Evolutionary conservation across 2,797 vertebrate genomes (phyloP).

Genomic region (Ctenopoma multispine): DNA sequence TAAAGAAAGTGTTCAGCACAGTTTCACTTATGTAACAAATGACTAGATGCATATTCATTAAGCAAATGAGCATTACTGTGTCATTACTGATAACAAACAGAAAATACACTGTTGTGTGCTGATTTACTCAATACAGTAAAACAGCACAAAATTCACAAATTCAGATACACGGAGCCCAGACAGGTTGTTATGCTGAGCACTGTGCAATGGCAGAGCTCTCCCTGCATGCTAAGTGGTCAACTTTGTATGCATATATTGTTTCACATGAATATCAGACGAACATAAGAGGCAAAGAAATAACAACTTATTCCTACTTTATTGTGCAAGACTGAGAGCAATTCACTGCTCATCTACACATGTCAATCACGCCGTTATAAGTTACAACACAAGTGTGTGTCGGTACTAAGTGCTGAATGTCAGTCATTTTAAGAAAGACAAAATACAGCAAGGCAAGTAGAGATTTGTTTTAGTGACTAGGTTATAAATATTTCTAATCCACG

Average conservation of each 20-base stretch:
- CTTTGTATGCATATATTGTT: slow-evolving; percentile 16
- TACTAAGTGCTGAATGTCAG: slow-evolving; percentile 19
- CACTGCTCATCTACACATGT: slow-evolving; percentile 9
- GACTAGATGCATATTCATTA: not conserved
- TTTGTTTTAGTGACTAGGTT: slow-evolving; percentile 12
- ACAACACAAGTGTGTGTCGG: slow-evolving; percentile 16
- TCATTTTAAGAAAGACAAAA: slow-evolving; percentile 26
- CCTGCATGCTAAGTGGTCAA: slow-evolving; percentile 50
- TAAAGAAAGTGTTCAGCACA: not conserved
- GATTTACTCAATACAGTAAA: slow-evolving; percentile 17
- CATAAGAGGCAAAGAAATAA: slow-evolving; percentile 13
- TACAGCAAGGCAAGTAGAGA: not conserved
- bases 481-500: slow-evolving; percentile 12
- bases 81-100: slow-evolving; percentile 25
- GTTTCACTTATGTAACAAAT: not conserved
- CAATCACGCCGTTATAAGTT: slow-evolving; percentile 31
- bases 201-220: slow-evolving; percentile 3
- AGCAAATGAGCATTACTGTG: slow-evolving; percentile 3
- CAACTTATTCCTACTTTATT: not conserved
- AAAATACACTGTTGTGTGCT: slow-evolving; percentile 4
- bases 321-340: slow-evolving; percentile 18
- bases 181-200: slow-evolving; percentile 26
- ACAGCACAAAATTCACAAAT: slow-evolving; percentile 23
- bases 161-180: slow-evolving; percentile 12
- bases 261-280: slow-evolving; percentile 32